Percentiles rank a stretch among this genome's conserved stretches.
Evolutionary conservation across 2,113 vertebrate genomes (phyloP).

Genomic region (Siniperca knerii): DNA sequence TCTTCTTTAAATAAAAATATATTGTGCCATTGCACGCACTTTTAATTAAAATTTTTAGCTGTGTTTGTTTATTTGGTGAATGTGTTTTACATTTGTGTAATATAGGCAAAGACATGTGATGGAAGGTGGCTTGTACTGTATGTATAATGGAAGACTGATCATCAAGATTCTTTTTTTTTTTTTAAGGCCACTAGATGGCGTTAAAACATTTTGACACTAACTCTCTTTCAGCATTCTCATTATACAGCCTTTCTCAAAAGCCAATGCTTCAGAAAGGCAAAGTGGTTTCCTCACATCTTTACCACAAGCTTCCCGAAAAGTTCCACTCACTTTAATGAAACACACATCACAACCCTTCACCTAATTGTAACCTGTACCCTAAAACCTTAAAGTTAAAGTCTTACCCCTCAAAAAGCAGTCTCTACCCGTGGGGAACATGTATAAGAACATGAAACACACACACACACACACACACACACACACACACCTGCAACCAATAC

Average conservation of each 20-base stretch:
- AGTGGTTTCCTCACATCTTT: neutral
- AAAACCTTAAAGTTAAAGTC: no score
- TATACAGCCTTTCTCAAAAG: conserved; percentile 17
- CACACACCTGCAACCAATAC: conserved; percentile 44
- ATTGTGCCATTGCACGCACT: no score
- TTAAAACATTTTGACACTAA: neutral
- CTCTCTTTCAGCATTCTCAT: neutral
- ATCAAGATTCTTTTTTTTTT: no score
- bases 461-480: conserved; percentile 14
- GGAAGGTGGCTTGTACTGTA: neutral
- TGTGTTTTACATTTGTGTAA: neutral
- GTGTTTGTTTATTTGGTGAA: no score
- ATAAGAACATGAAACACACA: neutral
- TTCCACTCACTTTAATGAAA: neutral
- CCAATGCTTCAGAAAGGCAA: neutral
- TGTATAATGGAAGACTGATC: neutral
- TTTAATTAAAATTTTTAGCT: no score
- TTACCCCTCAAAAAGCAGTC: no score
- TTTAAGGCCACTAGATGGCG: conserved; percentile 71
- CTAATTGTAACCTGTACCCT: no score
- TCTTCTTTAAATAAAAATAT: no score
- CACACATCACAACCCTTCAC: neutral
- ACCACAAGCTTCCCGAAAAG: neutral
- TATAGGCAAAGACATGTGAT: neutral
- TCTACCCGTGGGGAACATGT: no score